phyloP scores from a whole-genome alignment of 1,140 invertebrate species.

The Choristoneura fumiferana region DNA sequence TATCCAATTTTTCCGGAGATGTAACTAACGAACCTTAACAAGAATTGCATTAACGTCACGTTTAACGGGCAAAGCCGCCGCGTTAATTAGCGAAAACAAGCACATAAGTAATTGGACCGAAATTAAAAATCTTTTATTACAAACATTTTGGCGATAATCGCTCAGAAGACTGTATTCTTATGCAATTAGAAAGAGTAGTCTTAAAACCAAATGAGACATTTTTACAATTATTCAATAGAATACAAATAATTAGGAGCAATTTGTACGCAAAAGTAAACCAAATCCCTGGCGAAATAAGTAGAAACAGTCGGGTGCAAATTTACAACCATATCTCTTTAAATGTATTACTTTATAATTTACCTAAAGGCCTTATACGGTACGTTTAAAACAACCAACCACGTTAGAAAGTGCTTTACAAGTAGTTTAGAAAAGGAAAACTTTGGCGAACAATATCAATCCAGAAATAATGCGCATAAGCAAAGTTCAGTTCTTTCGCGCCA shows the following conservation, averaged over 20 bases:
- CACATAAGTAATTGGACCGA: conserved; percentile 23
- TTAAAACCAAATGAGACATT: conserved; percentile 22
- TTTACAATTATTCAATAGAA: conserved; percentile 30
- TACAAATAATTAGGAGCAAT: conserved; percentile 22
- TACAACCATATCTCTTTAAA: conserved; percentile 33
- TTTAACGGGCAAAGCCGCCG: conserved; percentile 27
- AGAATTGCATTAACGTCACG: conserved; percentile 25
- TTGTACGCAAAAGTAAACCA: conserved; percentile 33
- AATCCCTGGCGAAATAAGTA: conserved; percentile 9
- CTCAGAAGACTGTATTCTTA: conserved; percentile 26
- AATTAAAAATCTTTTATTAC: conserved; percentile 20
- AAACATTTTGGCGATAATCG: conserved; percentile 29
- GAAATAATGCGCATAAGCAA: too few species aligned
- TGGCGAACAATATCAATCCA: too few species aligned
- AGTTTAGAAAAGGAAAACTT: too few species aligned
- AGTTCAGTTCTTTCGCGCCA: too few species aligned
- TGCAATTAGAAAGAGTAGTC: conserved; percentile 28
- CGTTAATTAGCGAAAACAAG: conserved; percentile 25
- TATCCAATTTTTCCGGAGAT: too few species aligned
- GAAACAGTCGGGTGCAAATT: conserved; percentile 22
- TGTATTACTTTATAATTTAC: conserved; percentile 35
- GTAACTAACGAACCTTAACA: too few species aligned
- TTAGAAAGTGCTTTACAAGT: too few species aligned
- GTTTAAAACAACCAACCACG: conserved; percentile 21
- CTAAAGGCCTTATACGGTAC: conserved; percentile 27